These are phyloP conservation scores for Heliothis peltigera DNA, from an alignment of 2,888 invertebrate genomes.

Conservation along the genomic window DNA sequence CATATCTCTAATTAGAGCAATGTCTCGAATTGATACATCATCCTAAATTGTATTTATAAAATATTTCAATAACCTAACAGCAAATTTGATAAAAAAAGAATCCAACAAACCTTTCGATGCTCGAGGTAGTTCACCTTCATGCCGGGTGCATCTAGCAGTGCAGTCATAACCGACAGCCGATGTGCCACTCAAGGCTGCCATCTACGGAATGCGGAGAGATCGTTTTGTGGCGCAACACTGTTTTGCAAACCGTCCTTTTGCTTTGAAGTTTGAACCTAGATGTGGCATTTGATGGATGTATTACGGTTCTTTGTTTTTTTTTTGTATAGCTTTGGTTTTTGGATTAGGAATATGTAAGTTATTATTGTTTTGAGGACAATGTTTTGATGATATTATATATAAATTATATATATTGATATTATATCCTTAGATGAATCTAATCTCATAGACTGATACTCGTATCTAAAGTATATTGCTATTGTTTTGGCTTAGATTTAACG, in stretches of 20 bases:
- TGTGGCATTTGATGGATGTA: conserved; percentile 31
- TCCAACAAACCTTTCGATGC: conserved; percentile 30
- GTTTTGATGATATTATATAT: too few relatives aligned
- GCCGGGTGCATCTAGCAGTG: conserved; percentile 53
- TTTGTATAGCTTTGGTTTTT: neutral
- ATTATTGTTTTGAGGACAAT: too few relatives aligned
- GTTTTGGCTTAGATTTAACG: too few relatives aligned
- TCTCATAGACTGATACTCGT: too few relatives aligned
- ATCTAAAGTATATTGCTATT: too few relatives aligned
- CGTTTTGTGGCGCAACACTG: conserved; percentile 57
- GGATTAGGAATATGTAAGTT: neutral
- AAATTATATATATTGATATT: too few relatives aligned
- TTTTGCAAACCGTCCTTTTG: conserved; percentile 60
- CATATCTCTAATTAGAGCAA: neutral
- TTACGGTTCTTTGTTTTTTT: conserved; percentile 13
- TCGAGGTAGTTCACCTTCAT: conserved; percentile 54
- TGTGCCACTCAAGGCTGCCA: conserved; percentile 62
- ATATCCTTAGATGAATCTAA: too few relatives aligned
- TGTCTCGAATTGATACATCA: neutral
- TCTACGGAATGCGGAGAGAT: conserved; percentile 63
- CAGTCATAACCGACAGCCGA: conserved; percentile 54
- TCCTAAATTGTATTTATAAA: too few relatives aligned
- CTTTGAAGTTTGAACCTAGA: conserved; percentile 48
- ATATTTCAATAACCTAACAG: neutral
- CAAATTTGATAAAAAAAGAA: conserved; percentile 23